Percentiles rank a stretch among this genome's conserved stretches.
phyloP scores from a whole-genome alignment of 1,140 invertebrate genomes.

The Drosophila ambigua region DNA sequence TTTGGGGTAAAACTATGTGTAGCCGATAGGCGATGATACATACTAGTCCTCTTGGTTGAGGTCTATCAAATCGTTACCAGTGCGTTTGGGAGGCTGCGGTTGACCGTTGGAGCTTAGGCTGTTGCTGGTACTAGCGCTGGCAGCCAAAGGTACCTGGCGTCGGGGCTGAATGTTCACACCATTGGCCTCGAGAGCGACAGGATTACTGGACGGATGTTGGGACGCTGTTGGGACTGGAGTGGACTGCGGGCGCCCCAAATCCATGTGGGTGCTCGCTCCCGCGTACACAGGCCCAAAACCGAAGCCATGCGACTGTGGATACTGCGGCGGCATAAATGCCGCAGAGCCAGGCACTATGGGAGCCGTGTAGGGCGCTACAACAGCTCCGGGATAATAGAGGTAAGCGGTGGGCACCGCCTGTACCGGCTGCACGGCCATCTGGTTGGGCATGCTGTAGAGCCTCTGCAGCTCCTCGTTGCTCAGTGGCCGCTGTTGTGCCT shows the following conservation, averaged over 20 bases:
- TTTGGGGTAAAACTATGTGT: background rate
- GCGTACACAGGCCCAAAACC: constrained; percentile 31
- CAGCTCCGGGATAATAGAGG: constrained; percentile 54
- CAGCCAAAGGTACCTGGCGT: constrained; percentile 16
- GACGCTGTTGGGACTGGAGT: constrained; percentile 15
- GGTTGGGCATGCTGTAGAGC: constrained; percentile 76
- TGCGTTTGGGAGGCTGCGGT: constrained; percentile 24
- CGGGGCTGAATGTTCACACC: constrained; percentile 28
- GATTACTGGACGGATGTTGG: constrained; percentile 26
- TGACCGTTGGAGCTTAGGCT: constrained; percentile 33
- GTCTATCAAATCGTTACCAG: constrained; percentile 85
- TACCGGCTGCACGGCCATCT: constrained; percentile 61
- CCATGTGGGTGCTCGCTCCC: constrained; percentile 52
- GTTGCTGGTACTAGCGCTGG: constrained; percentile 5
- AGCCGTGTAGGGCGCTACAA: constrained; percentile 44
- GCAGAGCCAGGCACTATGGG: constrained; percentile 70
- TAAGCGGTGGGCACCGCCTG: constrained; percentile 44
- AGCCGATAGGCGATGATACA: constrained; percentile 17
- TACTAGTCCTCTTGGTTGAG: constrained; percentile 79
- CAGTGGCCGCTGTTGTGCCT: constrained; percentile 65
- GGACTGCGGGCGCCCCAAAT: constrained; percentile 47
- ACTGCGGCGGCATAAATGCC: constrained; percentile 74
- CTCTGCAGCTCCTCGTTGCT: constrained; percentile 75
- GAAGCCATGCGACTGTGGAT: constrained; percentile 55
- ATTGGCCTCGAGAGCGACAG: constrained; percentile 18